Conservation (phyloP, 2,113 vertebrate species). For the Asarcornis scutulata region DNA sequence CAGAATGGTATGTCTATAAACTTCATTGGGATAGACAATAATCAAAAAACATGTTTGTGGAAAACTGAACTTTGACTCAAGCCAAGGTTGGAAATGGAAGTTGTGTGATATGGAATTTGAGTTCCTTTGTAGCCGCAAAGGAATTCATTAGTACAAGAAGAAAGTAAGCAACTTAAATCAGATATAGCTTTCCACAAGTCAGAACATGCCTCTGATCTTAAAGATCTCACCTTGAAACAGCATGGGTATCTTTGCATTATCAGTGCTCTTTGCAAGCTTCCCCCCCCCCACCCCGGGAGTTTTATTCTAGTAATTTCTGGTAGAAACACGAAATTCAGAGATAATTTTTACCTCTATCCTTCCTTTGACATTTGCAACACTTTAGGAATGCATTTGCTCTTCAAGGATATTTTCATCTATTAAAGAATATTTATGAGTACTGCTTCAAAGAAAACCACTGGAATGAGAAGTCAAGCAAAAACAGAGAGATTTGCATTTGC, state of each 20-base stretch:
- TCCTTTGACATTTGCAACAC: constrained; percentile 21
- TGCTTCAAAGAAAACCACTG: constrained; percentile 39
- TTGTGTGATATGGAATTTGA: background rate
- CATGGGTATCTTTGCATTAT: background rate
- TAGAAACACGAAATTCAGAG: background rate
- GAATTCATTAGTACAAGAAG: background rate
- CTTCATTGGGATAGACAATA: background rate
- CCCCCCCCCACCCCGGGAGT: background rate
- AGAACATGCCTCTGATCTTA: background rate
- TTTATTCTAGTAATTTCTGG: background rate
- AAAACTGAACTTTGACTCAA: background rate
- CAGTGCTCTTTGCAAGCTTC: background rate
- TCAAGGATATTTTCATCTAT: constrained; percentile 50
- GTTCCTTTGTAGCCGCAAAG: background rate
- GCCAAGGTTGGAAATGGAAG: background rate
- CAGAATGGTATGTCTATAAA: background rate
- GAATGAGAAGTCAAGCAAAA: background rate
- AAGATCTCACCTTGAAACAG: background rate
- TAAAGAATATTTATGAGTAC: constrained; percentile 49
- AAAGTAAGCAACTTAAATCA: background rate
- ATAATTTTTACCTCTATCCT: constrained; percentile 3
- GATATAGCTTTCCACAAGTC: background rate
- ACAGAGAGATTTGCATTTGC: background rate
- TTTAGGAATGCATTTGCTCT: constrained; percentile 20
- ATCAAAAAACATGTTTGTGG: background rate